Conservation (phyloP, 2,888 invertebrate genomes). For the Anorthoa munda region DNA sequence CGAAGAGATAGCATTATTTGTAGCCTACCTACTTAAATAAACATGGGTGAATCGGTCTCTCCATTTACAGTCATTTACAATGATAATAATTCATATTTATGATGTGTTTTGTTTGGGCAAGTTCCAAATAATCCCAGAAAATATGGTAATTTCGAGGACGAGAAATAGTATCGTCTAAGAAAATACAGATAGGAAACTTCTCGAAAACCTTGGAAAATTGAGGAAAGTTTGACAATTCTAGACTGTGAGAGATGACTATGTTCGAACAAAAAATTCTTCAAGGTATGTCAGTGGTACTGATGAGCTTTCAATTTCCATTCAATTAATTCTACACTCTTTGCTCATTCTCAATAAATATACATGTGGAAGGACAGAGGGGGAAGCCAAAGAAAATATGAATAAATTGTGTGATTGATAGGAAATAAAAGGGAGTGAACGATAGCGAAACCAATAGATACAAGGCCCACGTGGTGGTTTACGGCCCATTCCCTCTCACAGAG, state of each 20-base stretch:
- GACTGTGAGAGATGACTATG: background rate
- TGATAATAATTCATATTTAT: slow-evolving; percentile 45
- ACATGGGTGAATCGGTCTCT: slow-evolving; percentile 16
- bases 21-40: slow-evolving; percentile 32
- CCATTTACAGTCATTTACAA: slow-evolving; percentile 32
- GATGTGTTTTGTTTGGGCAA: slow-evolving; percentile 36
- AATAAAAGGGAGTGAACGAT: background rate
- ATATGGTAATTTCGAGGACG: slow-evolving; percentile 20
- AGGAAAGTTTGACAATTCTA: background rate
- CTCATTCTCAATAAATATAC: background rate
- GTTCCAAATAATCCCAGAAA: slow-evolving; percentile 37
- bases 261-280: background rate
- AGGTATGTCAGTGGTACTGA: background rate
- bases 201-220: background rate
- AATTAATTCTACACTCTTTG: background rate
- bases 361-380: background rate
- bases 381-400: background rate
- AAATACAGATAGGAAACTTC: slow-evolving; percentile 14
- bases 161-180: slow-evolving; percentile 2
- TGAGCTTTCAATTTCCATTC: background rate
- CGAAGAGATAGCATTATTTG: slow-evolving; percentile 45
- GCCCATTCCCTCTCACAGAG: no score
- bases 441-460: no score
- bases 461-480: no score
- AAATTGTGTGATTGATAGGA: background rate